These are phyloP conservation scores for Crossocerus cetratus DNA, from an alignment of 2,888 invertebrate species.

Conservation along the genomic window DNA sequence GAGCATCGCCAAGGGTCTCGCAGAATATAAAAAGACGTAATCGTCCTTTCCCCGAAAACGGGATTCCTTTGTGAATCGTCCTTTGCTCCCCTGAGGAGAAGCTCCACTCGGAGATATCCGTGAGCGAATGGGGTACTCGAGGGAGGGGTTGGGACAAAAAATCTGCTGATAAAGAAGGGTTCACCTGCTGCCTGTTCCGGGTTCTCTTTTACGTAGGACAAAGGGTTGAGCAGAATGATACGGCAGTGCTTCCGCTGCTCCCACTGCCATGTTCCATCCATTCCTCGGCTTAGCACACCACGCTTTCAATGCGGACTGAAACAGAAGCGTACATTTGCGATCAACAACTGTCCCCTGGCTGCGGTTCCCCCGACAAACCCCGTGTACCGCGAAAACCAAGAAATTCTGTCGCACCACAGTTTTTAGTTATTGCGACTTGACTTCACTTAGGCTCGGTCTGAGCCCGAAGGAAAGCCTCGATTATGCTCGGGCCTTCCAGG, in stretches of 20 bases:
- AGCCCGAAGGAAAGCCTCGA: no score
- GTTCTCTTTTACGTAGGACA: constrained; percentile 72
- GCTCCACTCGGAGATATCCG: constrained; percentile 15
- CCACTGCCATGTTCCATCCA: constrained; percentile 75
- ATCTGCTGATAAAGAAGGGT: constrained; percentile 46
- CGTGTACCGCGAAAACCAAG: no score
- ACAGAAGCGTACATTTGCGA: constrained; percentile 27
- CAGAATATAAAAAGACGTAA: constrained; percentile 38
- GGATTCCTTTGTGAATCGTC: constrained; percentile 37
- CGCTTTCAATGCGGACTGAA: constrained; percentile 67
- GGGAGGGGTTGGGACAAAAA: constrained; percentile 22
- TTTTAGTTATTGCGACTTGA: no score
- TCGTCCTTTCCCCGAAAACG: constrained; percentile 35
- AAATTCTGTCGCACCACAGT: no score
- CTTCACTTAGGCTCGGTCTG: no score
- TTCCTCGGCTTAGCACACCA: constrained; percentile 72
- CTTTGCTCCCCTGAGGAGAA: constrained; percentile 20
- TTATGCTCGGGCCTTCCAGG: no score
- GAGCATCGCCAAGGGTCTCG: constrained; percentile 31
- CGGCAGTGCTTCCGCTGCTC: constrained; percentile 76
- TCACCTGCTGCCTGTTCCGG: constrained; percentile 73
- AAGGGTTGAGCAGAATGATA: constrained; percentile 74
- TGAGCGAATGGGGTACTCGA: constrained; percentile 1
- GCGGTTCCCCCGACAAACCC: not conserved
- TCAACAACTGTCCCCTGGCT: not conserved